Conservation (phyloP, 2,888 invertebrate species). For the Colletes collaris region DNA sequence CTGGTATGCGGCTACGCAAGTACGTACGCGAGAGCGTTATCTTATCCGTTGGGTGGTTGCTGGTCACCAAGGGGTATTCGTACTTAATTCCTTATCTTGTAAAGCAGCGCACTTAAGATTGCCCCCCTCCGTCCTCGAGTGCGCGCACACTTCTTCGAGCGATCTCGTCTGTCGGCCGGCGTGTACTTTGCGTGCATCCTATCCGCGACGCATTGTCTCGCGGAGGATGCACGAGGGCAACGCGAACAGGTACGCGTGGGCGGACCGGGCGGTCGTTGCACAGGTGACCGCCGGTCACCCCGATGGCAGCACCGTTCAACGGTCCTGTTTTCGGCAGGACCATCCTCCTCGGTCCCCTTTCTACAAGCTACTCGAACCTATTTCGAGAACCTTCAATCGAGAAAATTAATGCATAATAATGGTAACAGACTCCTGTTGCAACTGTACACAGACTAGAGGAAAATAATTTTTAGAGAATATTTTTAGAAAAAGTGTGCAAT, state of each 20-base stretch:
- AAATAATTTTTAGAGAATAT: too few relatives aligned
- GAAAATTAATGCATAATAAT: too few relatives aligned
- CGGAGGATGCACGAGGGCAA: constrained; percentile 10
- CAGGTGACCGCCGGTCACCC: constrained; percentile 71
- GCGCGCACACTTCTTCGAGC: constrained; percentile 17
- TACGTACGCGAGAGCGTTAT: constrained; percentile 67
- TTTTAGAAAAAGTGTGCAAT: too few relatives aligned
- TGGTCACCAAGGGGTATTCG: constrained; percentile 73
- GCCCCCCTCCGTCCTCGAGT: constrained; percentile 59
- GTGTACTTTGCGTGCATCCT: constrained; percentile 20
- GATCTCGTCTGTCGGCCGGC: constrained; percentile 6
- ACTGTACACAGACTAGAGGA: too few relatives aligned
- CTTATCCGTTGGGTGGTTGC: constrained; percentile 74
- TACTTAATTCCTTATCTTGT: constrained; percentile 81
- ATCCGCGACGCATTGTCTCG: constrained; percentile 68
- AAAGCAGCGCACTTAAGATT: constrained; percentile 80
- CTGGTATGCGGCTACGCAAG: constrained; percentile 56
- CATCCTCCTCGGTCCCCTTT: constrained; percentile 22
- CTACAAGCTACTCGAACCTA: not conserved
- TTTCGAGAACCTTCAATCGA: too few relatives aligned
- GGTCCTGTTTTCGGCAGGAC: constrained; percentile 30
- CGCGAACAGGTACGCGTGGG: constrained; percentile 74
- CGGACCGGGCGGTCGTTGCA: constrained; percentile 69
- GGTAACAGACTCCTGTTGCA: too few relatives aligned
- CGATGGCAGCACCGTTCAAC: constrained; percentile 68